phyloP scores from a whole-genome alignment of 2,113 vertebrate genomes.

The Solea solea region DNA sequence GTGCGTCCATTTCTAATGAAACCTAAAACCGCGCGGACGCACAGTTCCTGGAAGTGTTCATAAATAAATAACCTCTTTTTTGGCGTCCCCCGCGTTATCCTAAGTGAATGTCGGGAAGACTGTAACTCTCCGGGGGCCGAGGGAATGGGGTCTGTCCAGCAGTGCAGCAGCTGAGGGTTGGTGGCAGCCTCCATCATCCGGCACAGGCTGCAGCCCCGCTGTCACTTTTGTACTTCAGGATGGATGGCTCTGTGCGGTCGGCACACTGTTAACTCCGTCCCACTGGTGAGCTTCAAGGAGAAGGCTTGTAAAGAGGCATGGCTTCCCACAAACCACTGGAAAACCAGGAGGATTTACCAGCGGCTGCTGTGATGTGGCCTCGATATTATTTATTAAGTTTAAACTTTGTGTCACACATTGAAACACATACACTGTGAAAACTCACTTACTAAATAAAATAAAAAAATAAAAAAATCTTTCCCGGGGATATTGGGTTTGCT shows the following conservation, averaged over 20 bases:
- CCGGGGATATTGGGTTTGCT: slow-evolving; percentile 73
- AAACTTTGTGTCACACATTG: slow-evolving; percentile 61
- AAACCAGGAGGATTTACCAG: slow-evolving; percentile 29
- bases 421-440: slow-evolving; percentile 67
- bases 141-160: slow-evolving; percentile 61
- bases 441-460: slow-evolving; percentile 57
- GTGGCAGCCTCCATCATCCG: slow-evolving; percentile 74
- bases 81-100: slow-evolving; percentile 75
- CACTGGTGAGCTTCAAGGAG: slow-evolving; percentile 71
- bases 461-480: slow-evolving; percentile 39
- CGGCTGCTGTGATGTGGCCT: slow-evolving; percentile 46
- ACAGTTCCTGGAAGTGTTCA: slow-evolving; percentile 79
- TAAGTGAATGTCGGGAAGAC: slow-evolving; percentile 79
- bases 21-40: slow-evolving; percentile 64
- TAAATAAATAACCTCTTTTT: slow-evolving; percentile 83
- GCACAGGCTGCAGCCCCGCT: slow-evolving; percentile 54
- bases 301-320: slow-evolving; percentile 49
- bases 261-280: slow-evolving; percentile 70
- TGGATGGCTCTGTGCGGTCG: slow-evolving; percentile 69
- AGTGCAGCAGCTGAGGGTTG: slow-evolving; percentile 54
- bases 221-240: slow-evolving; percentile 78
- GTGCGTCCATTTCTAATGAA: slow-evolving; percentile 66
- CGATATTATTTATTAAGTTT: slow-evolving; percentile 69
- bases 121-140: slow-evolving; percentile 63
- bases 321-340: slow-evolving; percentile 33